Base-by-base conservation (phyloP, 2,113 vertebrate species). In the Odontesthes bonariensis region DNA sequence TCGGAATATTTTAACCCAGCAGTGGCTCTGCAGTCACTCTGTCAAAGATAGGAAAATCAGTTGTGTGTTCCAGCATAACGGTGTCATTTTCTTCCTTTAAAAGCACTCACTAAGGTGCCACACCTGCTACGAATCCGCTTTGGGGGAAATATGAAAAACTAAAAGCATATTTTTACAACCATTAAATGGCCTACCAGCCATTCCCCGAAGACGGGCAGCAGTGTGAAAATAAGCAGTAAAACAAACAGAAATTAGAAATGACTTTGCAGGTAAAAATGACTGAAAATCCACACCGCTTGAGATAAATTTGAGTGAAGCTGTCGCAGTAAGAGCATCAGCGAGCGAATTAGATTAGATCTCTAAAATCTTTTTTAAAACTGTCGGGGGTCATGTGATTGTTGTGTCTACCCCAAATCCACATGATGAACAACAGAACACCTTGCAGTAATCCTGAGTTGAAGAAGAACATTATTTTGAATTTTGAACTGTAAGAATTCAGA, bases 1-100 rank as follows among this genome's bases (percentile, higher is more conserved):
- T 69, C 16, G 16, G 72, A 73, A 83, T 77, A 69, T 82, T 82
- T 75, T 75, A 73, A 84, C 68, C 75, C 47, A 44, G 55, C n/a
- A 6, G 73, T 40, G 71, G 74, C 63, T 47, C 73, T 65, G 52
- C 76, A 80, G 59, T 69, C 46, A 79, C n/a, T n/a, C 65, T 63
- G 69, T 60, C 73, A 3, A 59, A 22, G 52, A 79, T 38, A 57
- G 32, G 17, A 73, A 73, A 67, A 75, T 78, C 66, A 67, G 47
- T 59, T 51, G 47, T 74, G 58, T 73, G 11, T 62, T 88, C 19
- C 56, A 44, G 79, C 46, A 20, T 38, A 23, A 54, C 31, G 33
- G 19, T 64, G 61, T 56, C 42, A 72, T 79, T 70, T 71, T 20
- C 51, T 75, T 23, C 62, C 47, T 71, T 75, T 85, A 73, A 70